These are phyloP conservation scores for Blennius ocellaris DNA, from an alignment of 2,113 vertebrate species.

Conservation along the genomic window DNA sequence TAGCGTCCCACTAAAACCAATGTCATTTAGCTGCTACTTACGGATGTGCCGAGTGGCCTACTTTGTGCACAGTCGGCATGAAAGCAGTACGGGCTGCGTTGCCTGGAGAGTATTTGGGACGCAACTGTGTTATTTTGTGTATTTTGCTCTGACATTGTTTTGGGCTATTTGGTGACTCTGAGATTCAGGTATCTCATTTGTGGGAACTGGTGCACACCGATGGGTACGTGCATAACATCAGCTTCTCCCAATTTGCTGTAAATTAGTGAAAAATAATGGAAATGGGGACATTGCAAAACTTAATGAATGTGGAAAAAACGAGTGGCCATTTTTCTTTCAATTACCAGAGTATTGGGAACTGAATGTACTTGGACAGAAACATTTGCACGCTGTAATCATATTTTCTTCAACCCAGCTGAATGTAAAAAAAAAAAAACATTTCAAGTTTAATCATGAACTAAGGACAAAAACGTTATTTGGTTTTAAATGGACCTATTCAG, in stretches of 20 bases:
- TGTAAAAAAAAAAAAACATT: no score
- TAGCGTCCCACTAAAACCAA: slow-evolving; percentile 80
- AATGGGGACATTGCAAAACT: slow-evolving; percentile 8
- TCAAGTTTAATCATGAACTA: no score
- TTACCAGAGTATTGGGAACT: background rate
- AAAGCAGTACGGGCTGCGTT: slow-evolving; percentile 19
- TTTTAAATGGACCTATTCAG: no score
- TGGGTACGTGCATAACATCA: slow-evolving; percentile 4
- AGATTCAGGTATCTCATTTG: slow-evolving; percentile 29
- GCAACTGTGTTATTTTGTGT: slow-evolving; percentile 11
- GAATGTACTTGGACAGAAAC: background rate
- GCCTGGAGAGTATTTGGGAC: slow-evolving; percentile 9
- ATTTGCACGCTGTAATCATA: no score
- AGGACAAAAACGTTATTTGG: no score
- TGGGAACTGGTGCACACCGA: slow-evolving; percentile 24
- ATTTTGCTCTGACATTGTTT: slow-evolving; percentile 26
- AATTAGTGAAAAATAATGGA: slow-evolving; percentile 10
- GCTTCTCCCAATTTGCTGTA: slow-evolving; percentile 22
- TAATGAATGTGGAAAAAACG: slow-evolving; percentile 14
- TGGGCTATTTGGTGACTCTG: slow-evolving; percentile 23
- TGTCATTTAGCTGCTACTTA: slow-evolving; percentile 74
- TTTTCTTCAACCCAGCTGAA: no score
- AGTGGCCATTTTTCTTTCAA: background rate
- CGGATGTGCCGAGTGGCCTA: slow-evolving; percentile 63
- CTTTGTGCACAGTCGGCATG: slow-evolving; percentile 54